Base-by-base conservation (phyloP, 2,888 invertebrate genomes). In the Pheosia tremula region DNA sequence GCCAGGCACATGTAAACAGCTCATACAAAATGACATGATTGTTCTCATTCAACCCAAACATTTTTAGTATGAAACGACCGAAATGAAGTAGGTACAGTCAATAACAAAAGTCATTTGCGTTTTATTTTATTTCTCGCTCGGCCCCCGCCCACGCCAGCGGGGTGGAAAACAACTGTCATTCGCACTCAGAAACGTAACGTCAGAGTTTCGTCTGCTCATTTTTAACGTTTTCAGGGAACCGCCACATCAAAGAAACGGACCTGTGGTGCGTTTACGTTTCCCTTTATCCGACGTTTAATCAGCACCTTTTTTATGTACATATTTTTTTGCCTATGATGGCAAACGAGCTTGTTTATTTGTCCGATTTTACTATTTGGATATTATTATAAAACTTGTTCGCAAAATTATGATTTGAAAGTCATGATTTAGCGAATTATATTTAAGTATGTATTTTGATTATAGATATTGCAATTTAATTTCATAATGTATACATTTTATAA, bases 71-170 rank as follows among this genome's bases (percentile, higher is more conserved):
- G 55, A 66, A 67, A 49, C 56, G 60, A 61, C 24, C 24, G n/a
- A 37, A 47, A 47, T 37, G 11, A 50, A 49, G 67, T n/a, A n/a
- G n/a, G n/a, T 13, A 77, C 66, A 69, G 68, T 67, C 67, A 67
- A 61, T 70, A 65, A 63, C 71, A 66, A 67, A 74, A 75, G 61
- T 72, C 64, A 69, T 72, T 73, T 63, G 55, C 52, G 69, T 74
- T 71, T 63, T 63, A 62, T 70, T 71, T 72, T 61, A 66, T 65
- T 65, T 58, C 58, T 37, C 60, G 62, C 56, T 45, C 59, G 70
- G 13, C 50, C 52, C 49, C 3, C 49, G 13, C 49, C 53, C 24
- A 9, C 43, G 50, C 47, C 53, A 47, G 61, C 62, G 59, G 61
- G 6, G 57, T 68, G 60, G 59, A 38, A 61, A 66, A 60, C 64